A percentile compares a stretch with the other conserved stretches of the same genome.
These are phyloP conservation scores for Erebia epiphron DNA, from an alignment of 2,888 invertebrate species.

Conservation along the genomic window DNA sequence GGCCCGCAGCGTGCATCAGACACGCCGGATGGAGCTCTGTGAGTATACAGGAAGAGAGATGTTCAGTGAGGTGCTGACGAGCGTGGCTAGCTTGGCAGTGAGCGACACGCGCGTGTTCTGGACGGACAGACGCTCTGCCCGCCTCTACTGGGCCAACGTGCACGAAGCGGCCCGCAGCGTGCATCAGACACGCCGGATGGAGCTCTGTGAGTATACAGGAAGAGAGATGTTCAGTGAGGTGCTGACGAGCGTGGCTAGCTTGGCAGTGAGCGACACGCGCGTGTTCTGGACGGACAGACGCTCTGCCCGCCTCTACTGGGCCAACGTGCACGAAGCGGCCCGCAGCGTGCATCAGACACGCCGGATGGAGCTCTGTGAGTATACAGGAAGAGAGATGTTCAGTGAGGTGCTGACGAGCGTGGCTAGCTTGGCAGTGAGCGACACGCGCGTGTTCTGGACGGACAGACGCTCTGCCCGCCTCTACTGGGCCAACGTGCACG, in stretches of 20 bases:
- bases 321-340: too few relatives aligned
- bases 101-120: conserved; percentile 87
- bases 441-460: too few relatives aligned
- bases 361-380: too few relatives aligned
- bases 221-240: conserved; percentile 70
- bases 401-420: too few relatives aligned
- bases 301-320: too few relatives aligned
- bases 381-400: too few relatives aligned
- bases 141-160: conserved; percentile 80
- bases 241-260: conserved; percentile 38
- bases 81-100: conserved; percentile 83
- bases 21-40: conserved; percentile 27
- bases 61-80: conserved; percentile 68
- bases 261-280: too few relatives aligned
- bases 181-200: conserved; percentile 51
- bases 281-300: too few relatives aligned
- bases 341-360: too few relatives aligned
- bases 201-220: conserved; percentile 47
- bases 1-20: background rate
- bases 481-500: too few relatives aligned
- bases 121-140: conserved; percentile 82
- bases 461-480: too few relatives aligned
- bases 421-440: too few relatives aligned
- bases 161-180: conserved; percentile 50
- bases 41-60: conserved; percentile 56